Evolutionary conservation across 2,113 vertebrate genomes (phyloP), one percentile per base, ranked within the genome.

Genomic region (Opisthocomus hoazin): DNA sequence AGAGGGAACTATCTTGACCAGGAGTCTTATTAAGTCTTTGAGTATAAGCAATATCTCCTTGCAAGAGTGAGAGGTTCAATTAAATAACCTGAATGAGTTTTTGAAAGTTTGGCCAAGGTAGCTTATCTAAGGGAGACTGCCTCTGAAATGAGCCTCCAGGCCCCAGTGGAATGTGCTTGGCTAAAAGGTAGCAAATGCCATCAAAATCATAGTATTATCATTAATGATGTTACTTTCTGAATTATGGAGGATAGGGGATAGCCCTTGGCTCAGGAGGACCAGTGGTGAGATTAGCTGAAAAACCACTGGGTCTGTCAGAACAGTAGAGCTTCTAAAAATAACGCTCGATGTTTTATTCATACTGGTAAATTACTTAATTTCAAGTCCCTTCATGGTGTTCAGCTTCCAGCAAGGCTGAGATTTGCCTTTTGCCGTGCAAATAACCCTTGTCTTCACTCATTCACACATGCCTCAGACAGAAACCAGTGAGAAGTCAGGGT

Each of bases 321-420:
- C 65, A 89, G 73, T 64, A 46, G 79, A 39, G 57, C 26, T 96
- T 89, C 92, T 78, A 92, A 92, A 94, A 96, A 94, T 91, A 96
- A 36, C 3, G 0, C 32, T 71, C 1, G 0, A 27, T 95, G 56
- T 65, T 94, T 93, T 93, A 96, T 96, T 95, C 92, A 84, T 71
- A 13, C 2, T n/a, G 36, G 57, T 82, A 73, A 95, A 95, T 84
- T 41, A 90, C 77, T 71, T 90, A 57, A 86, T 96, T 93, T 51
- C 51, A 64, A 61, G 53, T 76, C 60, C 53, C 50, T 76, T 68
- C 64, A 29, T 14, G 39, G 46, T 51, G 46, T 37, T 90, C 69
- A 75, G 48, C 83, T 89, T 74, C 68, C 69, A 86, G 46, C 24
- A 75, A 58, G 73, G 48, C 51, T 69, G 30, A 45, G 22, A 45